A percentile compares a stretch with the other conserved stretches of the same genome.
Conservation (phyloP, 2,888 invertebrate genomes). For the Spodoptera littoralis region DNA sequence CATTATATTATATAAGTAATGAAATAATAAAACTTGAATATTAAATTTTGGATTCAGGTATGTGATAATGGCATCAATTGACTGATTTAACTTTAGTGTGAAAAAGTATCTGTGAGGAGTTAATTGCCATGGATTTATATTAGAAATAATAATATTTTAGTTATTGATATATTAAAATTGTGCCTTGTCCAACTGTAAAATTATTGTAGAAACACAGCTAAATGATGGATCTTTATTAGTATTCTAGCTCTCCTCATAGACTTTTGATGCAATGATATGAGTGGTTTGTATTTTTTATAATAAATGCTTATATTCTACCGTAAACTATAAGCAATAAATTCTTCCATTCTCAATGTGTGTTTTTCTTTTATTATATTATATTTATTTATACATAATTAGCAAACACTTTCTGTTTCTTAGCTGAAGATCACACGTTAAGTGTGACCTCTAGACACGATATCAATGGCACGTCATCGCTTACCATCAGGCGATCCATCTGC, state of each 20-base stretch:
- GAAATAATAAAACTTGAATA: constrained; percentile 31
- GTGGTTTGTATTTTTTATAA: constrained; percentile 70
- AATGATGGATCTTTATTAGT: constrained; percentile 26
- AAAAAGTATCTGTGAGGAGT: constrained; percentile 74
- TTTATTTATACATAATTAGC: too few species aligned
- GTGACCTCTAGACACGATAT: too few species aligned
- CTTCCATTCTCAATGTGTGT: constrained; percentile 56
- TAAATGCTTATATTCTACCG: constrained; percentile 68
- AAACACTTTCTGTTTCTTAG: too few species aligned
- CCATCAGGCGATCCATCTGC: too few species aligned
- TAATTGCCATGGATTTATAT: constrained; percentile 51
- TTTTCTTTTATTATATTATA: constrained; percentile 39
- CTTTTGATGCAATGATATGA: constrained; percentile 70
- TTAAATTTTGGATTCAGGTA: constrained; percentile 55
- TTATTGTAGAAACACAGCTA: constrained; percentile 31
- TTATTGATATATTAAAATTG: constrained; percentile 60
- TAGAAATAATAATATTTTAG: constrained; percentile 43
- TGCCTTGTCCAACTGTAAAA: constrained; percentile 74
- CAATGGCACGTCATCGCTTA: too few species aligned
- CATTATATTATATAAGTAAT: constrained; percentile 14
- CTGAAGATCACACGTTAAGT: too few species aligned
- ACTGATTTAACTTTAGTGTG: constrained; percentile 76
- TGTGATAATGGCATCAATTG: constrained; percentile 74
- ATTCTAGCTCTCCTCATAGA: constrained; percentile 70
- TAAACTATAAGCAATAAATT: constrained; percentile 74